Conservation (phyloP, 2,797 vertebrate genomes). For the Myotis findleyi region DNA sequence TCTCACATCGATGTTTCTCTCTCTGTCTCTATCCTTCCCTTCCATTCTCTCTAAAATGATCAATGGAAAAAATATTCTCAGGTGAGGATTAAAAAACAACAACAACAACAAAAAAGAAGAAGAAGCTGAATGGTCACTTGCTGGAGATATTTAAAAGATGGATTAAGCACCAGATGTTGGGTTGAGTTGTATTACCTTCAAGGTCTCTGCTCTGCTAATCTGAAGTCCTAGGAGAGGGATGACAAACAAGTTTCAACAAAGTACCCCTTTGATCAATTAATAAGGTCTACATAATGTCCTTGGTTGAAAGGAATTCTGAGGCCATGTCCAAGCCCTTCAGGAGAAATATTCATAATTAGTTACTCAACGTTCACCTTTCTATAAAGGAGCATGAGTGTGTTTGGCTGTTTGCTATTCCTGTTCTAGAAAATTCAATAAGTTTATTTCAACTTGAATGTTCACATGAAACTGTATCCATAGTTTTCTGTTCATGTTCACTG, state of each 20-base stretch:
- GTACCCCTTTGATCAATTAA: background rate
- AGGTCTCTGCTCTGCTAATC: background rate
- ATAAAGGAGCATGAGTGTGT: background rate
- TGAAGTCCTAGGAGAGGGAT: background rate
- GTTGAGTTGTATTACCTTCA: background rate
- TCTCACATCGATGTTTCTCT: no score
- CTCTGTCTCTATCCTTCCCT: no score
- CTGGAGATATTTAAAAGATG: background rate
- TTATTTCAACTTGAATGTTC: background rate
- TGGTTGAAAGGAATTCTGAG: constrained; percentile 10
- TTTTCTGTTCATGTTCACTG: constrained; percentile 11
- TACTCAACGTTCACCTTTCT: background rate
- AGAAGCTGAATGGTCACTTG: background rate
- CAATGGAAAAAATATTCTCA: no score
- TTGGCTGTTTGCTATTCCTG: background rate
- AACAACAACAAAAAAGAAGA: background rate
- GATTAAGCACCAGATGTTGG: background rate
- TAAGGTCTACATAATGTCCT: background rate
- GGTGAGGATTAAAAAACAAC: no score
- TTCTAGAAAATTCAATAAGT: background rate
- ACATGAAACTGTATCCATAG: background rate
- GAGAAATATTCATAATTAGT: background rate
- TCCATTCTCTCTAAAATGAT: no score
- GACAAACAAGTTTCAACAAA: background rate
- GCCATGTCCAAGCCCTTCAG: background rate